phyloP scores from a whole-genome alignment of 2,797 vertebrate genomes.

The Arrhamphus sclerolepis region DNA sequence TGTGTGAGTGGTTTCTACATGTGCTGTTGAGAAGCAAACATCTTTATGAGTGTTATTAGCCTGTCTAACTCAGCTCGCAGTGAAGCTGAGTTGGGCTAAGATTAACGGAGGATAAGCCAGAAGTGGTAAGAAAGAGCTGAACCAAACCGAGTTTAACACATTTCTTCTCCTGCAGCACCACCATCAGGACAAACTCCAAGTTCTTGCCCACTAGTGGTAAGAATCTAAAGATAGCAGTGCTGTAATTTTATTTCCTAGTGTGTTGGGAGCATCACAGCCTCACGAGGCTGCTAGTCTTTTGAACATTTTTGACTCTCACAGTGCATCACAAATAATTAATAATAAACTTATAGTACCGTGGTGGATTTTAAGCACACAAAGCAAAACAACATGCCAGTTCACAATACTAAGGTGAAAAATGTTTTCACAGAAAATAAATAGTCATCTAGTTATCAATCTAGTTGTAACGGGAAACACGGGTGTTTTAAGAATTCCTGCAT shows the following conservation, averaged over 20 bases:
- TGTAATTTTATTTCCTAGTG: slow-evolving; percentile 3
- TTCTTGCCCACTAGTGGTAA: slow-evolving; percentile 27
- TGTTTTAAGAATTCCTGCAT: slow-evolving; percentile 33
- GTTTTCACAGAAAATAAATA: slow-evolving; percentile 77
- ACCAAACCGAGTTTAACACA: not conserved
- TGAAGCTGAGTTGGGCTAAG: slow-evolving; percentile 6
- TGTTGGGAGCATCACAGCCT: slow-evolving; percentile 32
- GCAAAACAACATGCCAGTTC: slow-evolving; percentile 27
- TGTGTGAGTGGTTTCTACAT: slow-evolving; percentile 62
- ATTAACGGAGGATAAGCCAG: slow-evolving; percentile 12
- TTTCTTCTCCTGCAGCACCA: slow-evolving; percentile 35
- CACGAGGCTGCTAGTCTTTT: slow-evolving; percentile 41
- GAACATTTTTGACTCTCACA: slow-evolving; percentile 25
- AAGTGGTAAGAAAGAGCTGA: slow-evolving; percentile 5
- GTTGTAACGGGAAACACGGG: slow-evolving; percentile 31
- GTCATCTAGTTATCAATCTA: slow-evolving; percentile 42
- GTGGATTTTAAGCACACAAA: slow-evolving; percentile 53
- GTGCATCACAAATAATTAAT: slow-evolving; percentile 46
- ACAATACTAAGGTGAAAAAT: slow-evolving; percentile 42
- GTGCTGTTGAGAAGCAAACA: slow-evolving; percentile 45
- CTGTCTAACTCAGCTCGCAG: slow-evolving; percentile 20
- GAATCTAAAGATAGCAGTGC: slow-evolving; percentile 13
- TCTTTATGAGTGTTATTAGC: slow-evolving; percentile 30
- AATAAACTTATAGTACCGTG: slow-evolving; percentile 62
- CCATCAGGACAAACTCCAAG: slow-evolving; percentile 15